These are phyloP conservation scores for Cheirogaleus major DNA, from an alignment of 2,797 vertebrate genomes.

Conservation along the genomic window DNA sequence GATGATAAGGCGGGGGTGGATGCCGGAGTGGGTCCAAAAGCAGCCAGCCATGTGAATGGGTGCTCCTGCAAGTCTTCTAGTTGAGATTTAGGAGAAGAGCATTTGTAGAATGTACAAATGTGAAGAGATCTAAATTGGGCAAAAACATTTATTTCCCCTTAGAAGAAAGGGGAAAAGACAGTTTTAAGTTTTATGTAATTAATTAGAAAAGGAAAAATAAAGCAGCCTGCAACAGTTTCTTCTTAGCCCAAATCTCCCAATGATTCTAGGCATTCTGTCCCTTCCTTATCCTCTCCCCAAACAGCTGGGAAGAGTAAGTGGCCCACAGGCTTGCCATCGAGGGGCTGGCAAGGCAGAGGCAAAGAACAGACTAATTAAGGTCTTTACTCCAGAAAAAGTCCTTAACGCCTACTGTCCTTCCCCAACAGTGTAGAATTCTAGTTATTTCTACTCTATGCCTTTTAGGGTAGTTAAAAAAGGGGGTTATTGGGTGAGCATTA, in stretches of 20 bases:
- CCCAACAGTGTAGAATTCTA: not conserved
- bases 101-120: not conserved
- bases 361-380: not conserved
- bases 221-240: not conserved
- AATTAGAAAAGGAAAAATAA: conserved; percentile 51
- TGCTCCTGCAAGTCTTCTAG: not conserved
- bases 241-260: not conserved
- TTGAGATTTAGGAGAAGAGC: not conserved
- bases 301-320: not conserved
- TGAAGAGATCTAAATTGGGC: not conserved
- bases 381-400: not conserved
- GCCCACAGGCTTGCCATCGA: not conserved
- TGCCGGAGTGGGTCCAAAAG: not conserved
- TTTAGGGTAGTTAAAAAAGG: not conserved
- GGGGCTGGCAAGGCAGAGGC: conserved; percentile 3
- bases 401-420: not conserved
- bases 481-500: not conserved
- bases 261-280: not conserved
- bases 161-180: not conserved
- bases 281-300: not conserved
- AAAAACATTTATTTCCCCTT: not conserved
- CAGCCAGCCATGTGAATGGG: not conserved
- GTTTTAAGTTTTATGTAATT: not conserved
- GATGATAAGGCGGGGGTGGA: not conserved
- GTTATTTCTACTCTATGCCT: not conserved